These are phyloP conservation scores for Shinisaurus crocodilurus DNA, from an alignment of 2,113 vertebrate genomes.

Conservation along the genomic window DNA sequence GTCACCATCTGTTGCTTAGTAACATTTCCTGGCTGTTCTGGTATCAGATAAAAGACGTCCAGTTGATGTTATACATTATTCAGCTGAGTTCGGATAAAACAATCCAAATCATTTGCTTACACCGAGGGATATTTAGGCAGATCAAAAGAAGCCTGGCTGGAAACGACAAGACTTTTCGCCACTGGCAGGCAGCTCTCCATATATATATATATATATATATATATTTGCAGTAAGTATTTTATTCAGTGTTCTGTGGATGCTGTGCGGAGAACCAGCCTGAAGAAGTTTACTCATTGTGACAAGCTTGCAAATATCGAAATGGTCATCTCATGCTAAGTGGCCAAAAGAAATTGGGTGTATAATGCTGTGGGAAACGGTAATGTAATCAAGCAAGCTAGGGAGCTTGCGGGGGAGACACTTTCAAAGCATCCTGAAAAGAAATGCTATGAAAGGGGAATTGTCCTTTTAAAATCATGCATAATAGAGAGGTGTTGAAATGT, in stretches of 20 bases:
- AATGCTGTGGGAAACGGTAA: slow-evolving; percentile 31
- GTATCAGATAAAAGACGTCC: slow-evolving; percentile 82
- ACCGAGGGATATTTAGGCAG: slow-evolving; percentile 72
- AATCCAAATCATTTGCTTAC: slow-evolving; percentile 82
- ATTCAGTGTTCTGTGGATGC: slow-evolving; percentile 61
- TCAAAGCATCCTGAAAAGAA: slow-evolving; percentile 14
- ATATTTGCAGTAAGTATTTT: slow-evolving; percentile 76
- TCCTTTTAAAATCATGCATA: slow-evolving; percentile 49
- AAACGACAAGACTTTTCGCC: slow-evolving; percentile 67
- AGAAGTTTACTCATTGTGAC: slow-evolving; percentile 69
- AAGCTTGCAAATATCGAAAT: slow-evolving; percentile 62
- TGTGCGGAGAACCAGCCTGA: slow-evolving; percentile 46
- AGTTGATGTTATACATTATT: slow-evolving; percentile 82
- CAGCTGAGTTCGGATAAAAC: slow-evolving; percentile 79
- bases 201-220: not conserved
- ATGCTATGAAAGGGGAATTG: slow-evolving; percentile 16
- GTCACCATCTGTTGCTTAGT: slow-evolving; percentile 85
- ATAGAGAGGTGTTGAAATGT: not conserved
- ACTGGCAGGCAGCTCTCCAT: slow-evolving; percentile 36
- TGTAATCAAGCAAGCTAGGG: slow-evolving; percentile 50
- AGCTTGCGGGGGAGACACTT: slow-evolving; percentile 37
- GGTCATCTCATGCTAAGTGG: slow-evolving; percentile 10
- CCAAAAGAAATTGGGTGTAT: slow-evolving; percentile 27
- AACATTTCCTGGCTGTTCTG: slow-evolving; percentile 81
- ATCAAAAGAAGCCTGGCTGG: slow-evolving; percentile 71